Evolutionary conservation across 2,797 vertebrate species (phyloP), one percentile per base, ranked within the genome.

Genomic region (Mallotus villosus): DNA sequence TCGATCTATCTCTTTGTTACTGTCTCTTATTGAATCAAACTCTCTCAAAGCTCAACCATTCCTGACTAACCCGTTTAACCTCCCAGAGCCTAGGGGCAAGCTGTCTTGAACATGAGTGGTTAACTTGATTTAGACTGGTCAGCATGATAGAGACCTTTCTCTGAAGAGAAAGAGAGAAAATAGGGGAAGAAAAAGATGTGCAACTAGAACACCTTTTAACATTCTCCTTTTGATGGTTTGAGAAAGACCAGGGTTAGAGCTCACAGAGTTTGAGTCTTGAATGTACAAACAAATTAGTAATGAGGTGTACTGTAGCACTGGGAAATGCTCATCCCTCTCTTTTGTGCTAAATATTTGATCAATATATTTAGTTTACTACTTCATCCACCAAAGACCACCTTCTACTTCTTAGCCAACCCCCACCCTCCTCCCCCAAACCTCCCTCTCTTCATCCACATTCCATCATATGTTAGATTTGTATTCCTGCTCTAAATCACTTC

Each of bases 401-500:
- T 55, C 51, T n/a, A 46, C 11, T 11, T 46, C 41, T 12, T 46
- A 46, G 11, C 41, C 41, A 14, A 2, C 41, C 41, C 41, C 41
- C 41, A 46, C 41, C 41, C 41, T 41, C 8, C 49, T 51, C 4
- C 4, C 49, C 49, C 5, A 16, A 51, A 19, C 12, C 49, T 14
- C 51, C 51, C 51, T 55, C 51, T 55, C 51, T 55, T n/a, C 51
- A 6, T 25, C 12, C 63, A 16, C n/a, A 12, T 64, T 64, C 4
- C 53, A 68, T 58, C 51, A 68, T 58, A 68, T 74, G 67, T 84
- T 83, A 88, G 88, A 90, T 91, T 89, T 91, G 86, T 89, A 83
- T 74, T 70, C 87, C 72, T 82, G 79, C 82, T 86, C 77, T 92
- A 90, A 91, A 91, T 91, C 87, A 91, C 89, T 88, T 86, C 79